Evolutionary conservation across 2,113 vertebrate species (phyloP).

Genomic region (Lophotis ruficrista): DNA sequence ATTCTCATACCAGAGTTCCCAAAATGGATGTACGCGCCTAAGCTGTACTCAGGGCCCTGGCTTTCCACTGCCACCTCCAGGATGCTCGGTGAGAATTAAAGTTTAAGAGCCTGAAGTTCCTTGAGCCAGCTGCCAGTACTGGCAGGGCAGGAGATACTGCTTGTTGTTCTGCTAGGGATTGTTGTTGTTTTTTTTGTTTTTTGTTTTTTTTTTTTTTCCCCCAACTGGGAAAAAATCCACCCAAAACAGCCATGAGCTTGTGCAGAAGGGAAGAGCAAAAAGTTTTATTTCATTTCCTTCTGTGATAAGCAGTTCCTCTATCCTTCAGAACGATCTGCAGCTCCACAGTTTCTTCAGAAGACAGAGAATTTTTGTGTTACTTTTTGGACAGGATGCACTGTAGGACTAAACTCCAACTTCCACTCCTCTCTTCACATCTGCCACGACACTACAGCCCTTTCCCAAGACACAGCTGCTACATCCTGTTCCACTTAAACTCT

Average conservation of each 20-base stretch:
- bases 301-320: neutral
- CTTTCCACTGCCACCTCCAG: neutral
- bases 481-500: neutral
- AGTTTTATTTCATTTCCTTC: neutral
- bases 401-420: neutral
- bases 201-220: neutral
- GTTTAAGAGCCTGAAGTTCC: neutral
- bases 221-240: accelerated
- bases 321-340: neutral
- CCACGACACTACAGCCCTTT: neutral
- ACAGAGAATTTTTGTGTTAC: neutral
- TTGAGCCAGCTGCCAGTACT: neutral
- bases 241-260: neutral
- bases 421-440: neutral
- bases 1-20: neutral
- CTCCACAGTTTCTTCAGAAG: neutral
- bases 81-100: neutral
- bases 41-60: neutral
- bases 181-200: neutral
- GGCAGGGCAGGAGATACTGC: neutral
- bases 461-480: neutral
- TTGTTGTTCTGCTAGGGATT: neutral
- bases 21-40: neutral
- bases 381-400: neutral
- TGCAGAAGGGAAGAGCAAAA: neutral